phyloP scores from a whole-genome alignment of 2,113 vertebrate genomes.

The Zosterops hypoxanthus region DNA sequence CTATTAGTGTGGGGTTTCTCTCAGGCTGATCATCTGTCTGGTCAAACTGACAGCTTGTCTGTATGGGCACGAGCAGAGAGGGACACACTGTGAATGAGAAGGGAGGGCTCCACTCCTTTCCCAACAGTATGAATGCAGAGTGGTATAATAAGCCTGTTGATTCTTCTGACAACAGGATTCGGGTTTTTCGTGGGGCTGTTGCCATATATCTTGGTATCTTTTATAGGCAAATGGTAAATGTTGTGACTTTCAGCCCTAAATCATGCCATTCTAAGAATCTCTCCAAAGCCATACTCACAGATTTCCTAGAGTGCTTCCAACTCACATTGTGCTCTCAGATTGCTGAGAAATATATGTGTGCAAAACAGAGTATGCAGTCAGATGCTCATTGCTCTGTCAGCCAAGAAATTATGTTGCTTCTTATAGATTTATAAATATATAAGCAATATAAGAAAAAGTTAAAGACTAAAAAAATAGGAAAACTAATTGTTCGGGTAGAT shows the following conservation, averaged over 20 bases:
- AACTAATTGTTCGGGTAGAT: not conserved
- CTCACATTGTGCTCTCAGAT: not conserved
- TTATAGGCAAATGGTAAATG: not conserved
- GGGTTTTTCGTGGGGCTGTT: not conserved
- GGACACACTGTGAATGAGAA: not conserved
- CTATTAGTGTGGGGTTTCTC: not conserved
- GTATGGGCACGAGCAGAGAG: not conserved
- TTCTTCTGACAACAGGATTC: not conserved
- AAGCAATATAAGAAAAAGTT: not conserved
- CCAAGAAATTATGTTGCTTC: not conserved
- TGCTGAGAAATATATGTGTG: not conserved
- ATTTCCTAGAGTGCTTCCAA: not conserved
- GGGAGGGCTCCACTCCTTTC: not conserved
- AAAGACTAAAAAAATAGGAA: not conserved
- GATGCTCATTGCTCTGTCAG: not conserved
- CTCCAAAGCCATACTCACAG: not conserved
- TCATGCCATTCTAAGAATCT: not conserved
- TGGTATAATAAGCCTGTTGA: not conserved
- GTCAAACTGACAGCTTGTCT: not conserved
- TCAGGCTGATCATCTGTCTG: not conserved
- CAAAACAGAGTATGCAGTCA: not conserved
- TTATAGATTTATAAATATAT: not conserved
- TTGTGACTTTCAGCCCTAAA: not conserved
- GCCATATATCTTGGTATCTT: not conserved
- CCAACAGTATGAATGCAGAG: not conserved